These are phyloP conservation scores for Bugulina stolonifera DNA, from an alignment of 2,888 invertebrate species.

Conservation along the genomic window DNA sequence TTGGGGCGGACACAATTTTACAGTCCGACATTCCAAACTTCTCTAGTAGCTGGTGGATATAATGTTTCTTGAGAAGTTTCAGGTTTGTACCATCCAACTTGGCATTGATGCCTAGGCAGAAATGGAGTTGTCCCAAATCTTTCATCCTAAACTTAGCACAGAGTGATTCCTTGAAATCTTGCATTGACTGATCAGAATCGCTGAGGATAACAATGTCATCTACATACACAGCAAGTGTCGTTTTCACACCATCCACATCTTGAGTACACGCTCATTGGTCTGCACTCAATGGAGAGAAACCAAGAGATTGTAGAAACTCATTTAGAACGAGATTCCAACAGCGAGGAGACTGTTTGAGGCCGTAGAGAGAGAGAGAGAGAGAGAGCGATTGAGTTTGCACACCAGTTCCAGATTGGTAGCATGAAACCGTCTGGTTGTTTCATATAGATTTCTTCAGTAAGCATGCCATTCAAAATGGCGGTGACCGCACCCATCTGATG, in stretches of 20 bases:
- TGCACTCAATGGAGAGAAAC: constrained; percentile 28
- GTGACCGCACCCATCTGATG: constrained; percentile 34
- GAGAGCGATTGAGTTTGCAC: constrained; percentile 31
- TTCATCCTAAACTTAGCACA: constrained; percentile 29
- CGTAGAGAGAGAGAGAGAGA: constrained; percentile 32
- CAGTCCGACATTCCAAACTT: constrained; percentile 28
- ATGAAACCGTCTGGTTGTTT: constrained; percentile 32
- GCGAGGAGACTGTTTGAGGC: constrained; percentile 31
- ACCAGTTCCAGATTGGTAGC: constrained; percentile 30
- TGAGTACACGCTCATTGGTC: constrained; percentile 30
- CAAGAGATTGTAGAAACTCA: constrained; percentile 28
- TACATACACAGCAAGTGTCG: constrained; percentile 31
- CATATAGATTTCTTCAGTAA: constrained; percentile 34
- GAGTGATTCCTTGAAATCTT: background rate
- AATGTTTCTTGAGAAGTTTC: constrained; percentile 21
- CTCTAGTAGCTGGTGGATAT: constrained; percentile 28
- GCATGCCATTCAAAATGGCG: constrained; percentile 33
- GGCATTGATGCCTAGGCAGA: constrained; percentile 27
- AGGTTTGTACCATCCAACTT: background rate
- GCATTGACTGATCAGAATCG: constrained; percentile 26
- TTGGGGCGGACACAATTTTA: constrained; percentile 30
- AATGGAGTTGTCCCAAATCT: constrained; percentile 29
- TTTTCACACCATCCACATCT: background rate
- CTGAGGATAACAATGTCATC: constrained; percentile 29
- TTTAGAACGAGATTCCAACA: constrained; percentile 32